These are phyloP conservation scores for Misgurnus mizolepis DNA, from an alignment of 2,113 vertebrate species.

Conservation along the genomic window DNA sequence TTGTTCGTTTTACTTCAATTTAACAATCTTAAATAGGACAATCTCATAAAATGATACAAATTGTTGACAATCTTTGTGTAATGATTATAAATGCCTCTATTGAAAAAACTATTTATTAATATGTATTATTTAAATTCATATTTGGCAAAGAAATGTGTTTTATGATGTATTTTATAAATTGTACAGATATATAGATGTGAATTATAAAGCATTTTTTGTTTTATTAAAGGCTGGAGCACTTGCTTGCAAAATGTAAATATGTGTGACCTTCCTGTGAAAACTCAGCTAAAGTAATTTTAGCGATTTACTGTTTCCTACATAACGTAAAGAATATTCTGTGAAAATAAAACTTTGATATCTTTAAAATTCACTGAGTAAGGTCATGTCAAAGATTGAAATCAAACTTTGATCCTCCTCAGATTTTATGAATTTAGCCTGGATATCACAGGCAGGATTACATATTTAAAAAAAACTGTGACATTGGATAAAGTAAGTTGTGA, in stretches of 20 bases:
- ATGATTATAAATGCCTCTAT: constrained; percentile 35
- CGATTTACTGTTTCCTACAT: too few relatives aligned
- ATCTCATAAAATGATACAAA: constrained; percentile 40
- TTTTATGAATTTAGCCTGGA: too few relatives aligned
- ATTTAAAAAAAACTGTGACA: constrained; percentile 25
- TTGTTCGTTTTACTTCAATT: constrained; percentile 35
- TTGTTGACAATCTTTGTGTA: constrained; percentile 40
- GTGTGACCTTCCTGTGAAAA: too few relatives aligned
- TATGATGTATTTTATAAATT: constrained; percentile 51
- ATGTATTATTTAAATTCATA: constrained; percentile 45
- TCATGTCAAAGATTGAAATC: too few relatives aligned
- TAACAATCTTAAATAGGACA: constrained; percentile 54
- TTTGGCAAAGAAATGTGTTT: constrained; percentile 51
- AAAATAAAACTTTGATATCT: too few relatives aligned
- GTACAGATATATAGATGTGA: constrained; percentile 42
- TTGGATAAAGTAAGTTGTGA: constrained; percentile 14
- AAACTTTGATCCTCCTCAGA: too few relatives aligned
- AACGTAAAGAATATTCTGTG: too few relatives aligned
- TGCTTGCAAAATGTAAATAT: constrained; percentile 36
- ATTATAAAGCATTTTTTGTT: constrained; percentile 29
- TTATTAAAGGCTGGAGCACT: constrained; percentile 33
- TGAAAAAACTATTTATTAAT: constrained; percentile 46
- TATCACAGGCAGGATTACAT: neutral
- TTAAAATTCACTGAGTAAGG: too few relatives aligned
- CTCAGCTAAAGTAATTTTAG: too few relatives aligned